These are phyloP conservation scores for Eristalinus aeneus DNA, from an alignment of 2,888 invertebrate genomes.

Conservation along the genomic window DNA sequence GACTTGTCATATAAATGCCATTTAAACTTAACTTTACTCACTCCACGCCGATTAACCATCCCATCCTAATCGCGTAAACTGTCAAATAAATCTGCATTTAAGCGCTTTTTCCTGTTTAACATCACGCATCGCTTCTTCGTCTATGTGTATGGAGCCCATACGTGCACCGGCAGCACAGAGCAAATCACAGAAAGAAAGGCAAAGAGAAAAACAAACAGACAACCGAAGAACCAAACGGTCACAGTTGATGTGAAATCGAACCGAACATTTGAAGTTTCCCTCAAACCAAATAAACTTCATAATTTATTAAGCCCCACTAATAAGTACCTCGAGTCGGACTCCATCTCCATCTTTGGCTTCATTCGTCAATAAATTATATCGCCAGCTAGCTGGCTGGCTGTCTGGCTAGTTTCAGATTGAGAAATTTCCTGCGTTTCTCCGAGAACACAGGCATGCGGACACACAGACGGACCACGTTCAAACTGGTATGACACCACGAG, in stretches of 20 bases:
- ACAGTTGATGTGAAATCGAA: slow-evolving; percentile 43
- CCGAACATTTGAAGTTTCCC: slow-evolving; percentile 39
- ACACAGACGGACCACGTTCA: neutral
- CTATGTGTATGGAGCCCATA: neutral
- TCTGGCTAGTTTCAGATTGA: slow-evolving; percentile 19
- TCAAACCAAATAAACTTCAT: slow-evolving; percentile 61
- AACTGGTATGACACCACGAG: slow-evolving; percentile 44
- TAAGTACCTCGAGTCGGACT: slow-evolving; percentile 41
- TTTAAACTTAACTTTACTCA: slow-evolving; percentile 27
- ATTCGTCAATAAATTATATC: slow-evolving; percentile 62
- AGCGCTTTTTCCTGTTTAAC: slow-evolving; percentile 51
- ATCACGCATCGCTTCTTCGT: slow-evolving; percentile 32
- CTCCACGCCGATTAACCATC: slow-evolving; percentile 21
- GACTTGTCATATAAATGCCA: slow-evolving; percentile 51
- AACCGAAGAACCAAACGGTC: neutral
- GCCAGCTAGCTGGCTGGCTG: slow-evolving; percentile 19
- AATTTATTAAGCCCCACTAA: slow-evolving; percentile 68
- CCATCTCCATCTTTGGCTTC: neutral
- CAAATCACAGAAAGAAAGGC: neutral
- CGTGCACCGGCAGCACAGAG: neutral
- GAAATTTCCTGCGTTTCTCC: slow-evolving; percentile 12
- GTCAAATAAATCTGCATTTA: slow-evolving; percentile 59
- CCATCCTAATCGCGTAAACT: slow-evolving; percentile 45
- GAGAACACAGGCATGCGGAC: slow-evolving; percentile 19
- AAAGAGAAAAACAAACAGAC: slow-evolving; percentile 12